Evolutionary conservation across 2,888 invertebrate species (phyloP), one percentile per base, ranked within the genome.

Genomic region (Apoda limacodes): DNA sequence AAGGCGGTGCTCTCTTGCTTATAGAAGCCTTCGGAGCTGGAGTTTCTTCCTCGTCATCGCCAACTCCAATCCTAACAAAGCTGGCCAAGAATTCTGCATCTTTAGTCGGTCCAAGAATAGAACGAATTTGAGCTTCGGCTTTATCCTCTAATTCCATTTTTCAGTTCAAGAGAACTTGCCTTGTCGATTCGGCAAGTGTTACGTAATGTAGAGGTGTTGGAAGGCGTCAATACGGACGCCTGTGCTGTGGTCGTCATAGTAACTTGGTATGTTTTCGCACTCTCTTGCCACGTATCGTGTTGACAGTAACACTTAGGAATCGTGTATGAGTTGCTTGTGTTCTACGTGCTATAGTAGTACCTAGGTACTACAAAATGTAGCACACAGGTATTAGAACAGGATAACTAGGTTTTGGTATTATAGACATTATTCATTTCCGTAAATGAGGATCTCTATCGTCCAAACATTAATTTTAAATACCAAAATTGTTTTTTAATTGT

Each of bases 41-140:
- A 4, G 49, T 40, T 24, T 82, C 82, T 14, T 82, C 78, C 22
- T 83, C 84, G 4, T 83, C 82, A 13, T 83, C 82, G 2, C 83
- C 85, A 5, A 84, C 68, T 14, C 86, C 89, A 10, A 89, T 85
- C 28, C 91, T 82, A 9, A 90, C 88, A 58, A 90, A 93, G 58
- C 91, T 91, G 69, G 91, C 90, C 10, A 93, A 61, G 47, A 92
- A 84, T 56, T 92, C 92, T 9, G 88, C 86, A 45, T 90, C 86
- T 52, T 88, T 83, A 25, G 86, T 85, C 15, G 85, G 82, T 30
- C 87, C 86, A n/a, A 89, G 68, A 28, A 88, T 87, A 36, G 84
- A 83, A 26, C 81, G 81, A 21, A 82, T 76, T 44, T 81, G 81
- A 13, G 74, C 74, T 52, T 70, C 71, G 10, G 70, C 81, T 37